Evolutionary conservation across 2,888 invertebrate species (phyloP).

Genomic region (Drosophila koepferae): DNA sequence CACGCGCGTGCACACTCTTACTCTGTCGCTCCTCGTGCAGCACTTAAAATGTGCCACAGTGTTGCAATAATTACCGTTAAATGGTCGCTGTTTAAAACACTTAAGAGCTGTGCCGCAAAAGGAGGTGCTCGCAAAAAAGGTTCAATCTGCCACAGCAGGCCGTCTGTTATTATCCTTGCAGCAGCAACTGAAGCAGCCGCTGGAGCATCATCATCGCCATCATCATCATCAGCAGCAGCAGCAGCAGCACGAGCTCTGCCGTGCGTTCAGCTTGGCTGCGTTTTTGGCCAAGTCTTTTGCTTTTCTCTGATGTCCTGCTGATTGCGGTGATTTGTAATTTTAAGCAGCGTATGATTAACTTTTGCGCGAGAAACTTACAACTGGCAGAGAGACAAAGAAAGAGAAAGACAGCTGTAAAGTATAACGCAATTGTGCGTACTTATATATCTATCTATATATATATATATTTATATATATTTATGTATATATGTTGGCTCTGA

Average conservation of each 20-base stretch:
- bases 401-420: slow-evolving; percentile 2
- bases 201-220: slow-evolving; percentile 8
- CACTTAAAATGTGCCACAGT: slow-evolving; percentile 80
- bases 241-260: slow-evolving; percentile 15
- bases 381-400: neutral
- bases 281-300: slow-evolving; percentile 33
- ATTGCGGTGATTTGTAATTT: slow-evolving; percentile 78
- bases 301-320: slow-evolving; percentile 49
- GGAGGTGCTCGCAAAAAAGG: slow-evolving; percentile 44
- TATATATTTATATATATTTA: neutral
- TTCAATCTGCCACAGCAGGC: slow-evolving; percentile 61
- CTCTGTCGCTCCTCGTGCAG: slow-evolving; percentile 13
- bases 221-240: slow-evolving; percentile 8
- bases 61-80: slow-evolving; percentile 80
- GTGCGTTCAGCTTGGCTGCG: slow-evolving; percentile 20
- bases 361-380: slow-evolving; percentile 36
- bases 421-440: slow-evolving; percentile 1
- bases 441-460: neutral
- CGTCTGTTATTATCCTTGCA: slow-evolving; percentile 68
- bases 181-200: slow-evolving; percentile 12
- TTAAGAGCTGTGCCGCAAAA: slow-evolving; percentile 51
- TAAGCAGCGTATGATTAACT: slow-evolving; percentile 78
- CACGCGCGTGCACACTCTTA: neutral
- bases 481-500: slow-evolving; percentile 24
- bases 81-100: slow-evolving; percentile 79